phyloP scores from a whole-genome alignment of 1,140 invertebrate genomes.

The Euura saliciscinereae region DNA sequence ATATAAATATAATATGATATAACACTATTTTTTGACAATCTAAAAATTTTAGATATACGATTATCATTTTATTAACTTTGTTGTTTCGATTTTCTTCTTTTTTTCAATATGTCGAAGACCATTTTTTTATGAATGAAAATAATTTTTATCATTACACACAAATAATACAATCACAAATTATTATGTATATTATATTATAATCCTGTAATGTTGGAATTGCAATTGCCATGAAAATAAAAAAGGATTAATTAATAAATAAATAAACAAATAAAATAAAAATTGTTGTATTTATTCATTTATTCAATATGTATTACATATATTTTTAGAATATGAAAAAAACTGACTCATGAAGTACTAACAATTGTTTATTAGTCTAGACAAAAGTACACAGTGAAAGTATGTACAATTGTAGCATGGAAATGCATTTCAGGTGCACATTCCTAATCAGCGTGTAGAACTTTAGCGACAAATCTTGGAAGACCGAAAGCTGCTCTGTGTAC shows the following conservation, averaged over 20 bases:
- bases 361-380: no score
- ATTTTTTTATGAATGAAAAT: neutral
- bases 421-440: no score
- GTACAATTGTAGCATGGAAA: no score
- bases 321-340: neutral
- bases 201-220: neutral
- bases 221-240: neutral
- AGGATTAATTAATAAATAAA: no score
- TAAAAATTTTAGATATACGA: neutral
- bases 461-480: constrained; percentile 73
- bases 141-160: constrained; percentile 18
- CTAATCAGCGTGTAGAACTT: no score
- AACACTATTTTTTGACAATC: neutral
- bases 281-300: neutral
- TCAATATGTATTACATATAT: no score
- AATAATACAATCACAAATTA: constrained; percentile 22
- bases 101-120: neutral
- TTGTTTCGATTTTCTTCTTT: neutral
- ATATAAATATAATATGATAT: no score
- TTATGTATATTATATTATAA: constrained; percentile 18
- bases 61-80: neutral
- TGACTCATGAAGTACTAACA: neutral
- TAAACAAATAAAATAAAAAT: neutral
- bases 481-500: constrained; percentile 87
- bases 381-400: no score